Evolutionary conservation across 1,140 invertebrate genomes (phyloP).

Genomic region (Nebria ingens): DNA sequence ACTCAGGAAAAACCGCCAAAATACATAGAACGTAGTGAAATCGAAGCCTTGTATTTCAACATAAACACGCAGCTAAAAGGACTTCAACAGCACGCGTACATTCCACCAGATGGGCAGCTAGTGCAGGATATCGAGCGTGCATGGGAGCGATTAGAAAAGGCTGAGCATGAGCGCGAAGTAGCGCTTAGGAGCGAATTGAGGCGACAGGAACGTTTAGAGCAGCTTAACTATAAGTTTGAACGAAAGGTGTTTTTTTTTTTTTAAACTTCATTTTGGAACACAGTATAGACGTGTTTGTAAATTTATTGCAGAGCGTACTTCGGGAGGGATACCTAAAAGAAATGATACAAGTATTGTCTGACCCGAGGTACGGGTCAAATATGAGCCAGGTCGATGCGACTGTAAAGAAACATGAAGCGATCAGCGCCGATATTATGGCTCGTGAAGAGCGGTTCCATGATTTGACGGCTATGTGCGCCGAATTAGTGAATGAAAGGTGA

Average conservation of each 20-base stretch:
- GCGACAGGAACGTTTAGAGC: slow-evolving; percentile 87
- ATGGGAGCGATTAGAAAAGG: slow-evolving; percentile 87
- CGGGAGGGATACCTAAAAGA: slow-evolving; percentile 92
- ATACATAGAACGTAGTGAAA: slow-evolving; percentile 93
- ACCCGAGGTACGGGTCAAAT: slow-evolving; percentile 85
- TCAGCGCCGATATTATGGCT: slow-evolving; percentile 92
- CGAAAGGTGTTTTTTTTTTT: slow-evolving; percentile 67
- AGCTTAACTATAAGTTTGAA: slow-evolving; percentile 92
- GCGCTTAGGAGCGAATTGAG: slow-evolving; percentile 84
- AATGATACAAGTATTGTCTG: slow-evolving; percentile 92
- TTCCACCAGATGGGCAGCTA: slow-evolving; percentile 81
- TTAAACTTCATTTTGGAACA: neutral
- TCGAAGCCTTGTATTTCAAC: slow-evolving; percentile 92
- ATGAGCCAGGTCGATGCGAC: slow-evolving; percentile 91
- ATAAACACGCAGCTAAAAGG: slow-evolving; percentile 95
- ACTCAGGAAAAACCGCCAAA: slow-evolving; percentile 97
- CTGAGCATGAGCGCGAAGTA: slow-evolving; percentile 89
- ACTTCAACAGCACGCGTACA: slow-evolving; percentile 78
- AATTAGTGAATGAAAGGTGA: slow-evolving; percentile 77
- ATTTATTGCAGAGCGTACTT: slow-evolving; percentile 59
- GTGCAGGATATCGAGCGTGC: slow-evolving; percentile 88
- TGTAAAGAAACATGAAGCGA: slow-evolving; percentile 96
- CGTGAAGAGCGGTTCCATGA: slow-evolving; percentile 91
- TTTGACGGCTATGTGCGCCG: slow-evolving; percentile 81
- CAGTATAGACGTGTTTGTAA: neutral